phyloP scores from a whole-genome alignment of 2,888 invertebrate species.

The Incurvaria masculella region DNA sequence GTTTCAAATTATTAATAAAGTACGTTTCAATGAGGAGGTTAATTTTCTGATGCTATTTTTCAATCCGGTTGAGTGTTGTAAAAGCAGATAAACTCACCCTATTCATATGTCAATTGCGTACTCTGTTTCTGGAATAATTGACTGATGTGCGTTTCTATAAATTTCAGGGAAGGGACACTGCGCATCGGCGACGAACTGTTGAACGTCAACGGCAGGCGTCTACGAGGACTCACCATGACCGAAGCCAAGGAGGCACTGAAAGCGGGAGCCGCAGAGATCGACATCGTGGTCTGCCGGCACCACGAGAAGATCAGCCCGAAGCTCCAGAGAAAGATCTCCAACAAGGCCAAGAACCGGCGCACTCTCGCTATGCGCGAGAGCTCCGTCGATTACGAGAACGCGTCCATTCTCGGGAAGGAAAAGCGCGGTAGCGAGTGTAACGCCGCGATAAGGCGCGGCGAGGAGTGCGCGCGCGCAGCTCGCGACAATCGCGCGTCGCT shows the following conservation, averaged over 20 bases:
- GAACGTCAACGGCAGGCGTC: constrained; percentile 67
- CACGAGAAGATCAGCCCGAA: constrained; percentile 28
- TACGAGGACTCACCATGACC: constrained; percentile 63
- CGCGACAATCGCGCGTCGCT: constrained; percentile 36
- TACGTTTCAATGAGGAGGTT: too few relatives aligned
- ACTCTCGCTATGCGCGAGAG: constrained; percentile 58
- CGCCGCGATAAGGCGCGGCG: constrained; percentile 65
- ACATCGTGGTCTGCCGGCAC: constrained; percentile 62
- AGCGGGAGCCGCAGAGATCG: constrained; percentile 60
- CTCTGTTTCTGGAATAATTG: too few relatives aligned
- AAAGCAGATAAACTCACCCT: too few relatives aligned
- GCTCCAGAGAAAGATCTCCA: constrained; percentile 21
- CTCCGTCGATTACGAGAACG: constrained; percentile 69
- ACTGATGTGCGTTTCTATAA: too few relatives aligned
- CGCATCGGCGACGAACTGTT: constrained; percentile 69
- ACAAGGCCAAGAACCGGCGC: constrained; percentile 18
- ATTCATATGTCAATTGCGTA: too few relatives aligned
- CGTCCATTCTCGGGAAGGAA: constrained; percentile 51
- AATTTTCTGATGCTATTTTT: too few relatives aligned
- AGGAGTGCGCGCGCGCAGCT: constrained; percentile 45
- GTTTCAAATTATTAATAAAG: too few relatives aligned
- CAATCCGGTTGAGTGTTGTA: too few relatives aligned
- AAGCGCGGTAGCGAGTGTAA: constrained; percentile 42
- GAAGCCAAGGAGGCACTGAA: constrained; percentile 65
- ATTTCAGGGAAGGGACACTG: constrained; percentile 61